Conservation (phyloP, 2,888 invertebrate species). For the Rhyacophila evoluta region DNA sequence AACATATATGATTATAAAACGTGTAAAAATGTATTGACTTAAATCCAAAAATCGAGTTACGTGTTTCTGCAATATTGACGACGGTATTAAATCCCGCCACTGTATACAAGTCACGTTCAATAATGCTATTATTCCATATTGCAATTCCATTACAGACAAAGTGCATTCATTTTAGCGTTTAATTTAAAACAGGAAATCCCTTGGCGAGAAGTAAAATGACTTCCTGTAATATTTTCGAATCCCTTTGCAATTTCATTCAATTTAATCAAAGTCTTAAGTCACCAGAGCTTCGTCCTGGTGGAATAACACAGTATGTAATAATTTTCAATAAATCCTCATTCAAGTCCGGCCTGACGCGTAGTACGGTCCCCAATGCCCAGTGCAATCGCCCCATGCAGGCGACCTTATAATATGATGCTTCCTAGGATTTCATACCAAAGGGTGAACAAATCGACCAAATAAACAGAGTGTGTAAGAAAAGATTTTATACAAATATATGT, state of each 20-base stretch:
- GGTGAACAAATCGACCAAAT: background rate
- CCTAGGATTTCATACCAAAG: background rate
- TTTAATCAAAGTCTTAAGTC: background rate
- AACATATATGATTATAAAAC: no score
- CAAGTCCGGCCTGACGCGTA: background rate
- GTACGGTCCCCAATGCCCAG: background rate
- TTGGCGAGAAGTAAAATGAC: background rate
- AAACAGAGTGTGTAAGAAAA: no score
- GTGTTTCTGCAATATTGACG: no score
- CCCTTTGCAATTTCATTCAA: background rate
- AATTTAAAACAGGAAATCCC: background rate
- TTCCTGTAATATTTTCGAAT: background rate
- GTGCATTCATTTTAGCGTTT: background rate
- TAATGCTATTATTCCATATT: no score
- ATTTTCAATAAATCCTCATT: slow-evolving; percentile 10
- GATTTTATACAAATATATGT: no score
- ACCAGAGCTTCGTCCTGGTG: background rate
- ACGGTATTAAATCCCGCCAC: no score
- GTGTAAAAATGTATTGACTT: no score
- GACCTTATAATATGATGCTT: background rate
- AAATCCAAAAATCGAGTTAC: no score
- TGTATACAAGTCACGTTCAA: no score
- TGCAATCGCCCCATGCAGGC: slow-evolving; percentile 4
- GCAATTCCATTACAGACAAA: background rate
- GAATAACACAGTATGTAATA: slow-evolving; percentile 1